These are phyloP conservation scores for Habropoda laboriosa DNA, from an alignment of 1,140 invertebrate genomes.

Conservation along the genomic window DNA sequence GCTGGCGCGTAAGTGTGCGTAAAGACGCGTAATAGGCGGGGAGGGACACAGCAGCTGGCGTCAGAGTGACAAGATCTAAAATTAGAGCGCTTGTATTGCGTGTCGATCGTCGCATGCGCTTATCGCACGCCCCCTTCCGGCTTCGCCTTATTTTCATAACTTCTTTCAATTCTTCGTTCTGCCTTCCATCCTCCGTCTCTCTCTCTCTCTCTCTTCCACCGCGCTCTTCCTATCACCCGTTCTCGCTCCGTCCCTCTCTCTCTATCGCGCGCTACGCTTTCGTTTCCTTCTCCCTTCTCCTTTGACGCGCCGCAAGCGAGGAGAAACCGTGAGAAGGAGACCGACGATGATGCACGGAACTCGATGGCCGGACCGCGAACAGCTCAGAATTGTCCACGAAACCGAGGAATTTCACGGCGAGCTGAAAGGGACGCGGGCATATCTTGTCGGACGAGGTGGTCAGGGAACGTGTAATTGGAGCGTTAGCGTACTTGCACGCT, in stretches of 20 bases:
- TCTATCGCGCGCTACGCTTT: not conserved
- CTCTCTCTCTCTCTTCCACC: not conserved
- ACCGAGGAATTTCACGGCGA: constrained; percentile 6
- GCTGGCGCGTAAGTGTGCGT: constrained; percentile 70
- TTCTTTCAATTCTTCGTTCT: constrained; percentile 76
- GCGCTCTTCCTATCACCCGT: constrained; percentile 25
- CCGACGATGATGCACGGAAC: constrained; percentile 71
- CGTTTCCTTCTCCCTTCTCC: constrained; percentile 8
- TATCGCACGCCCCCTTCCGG: constrained; percentile 80
- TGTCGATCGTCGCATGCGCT: constrained; percentile 81
- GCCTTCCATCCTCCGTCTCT: constrained; percentile 48
- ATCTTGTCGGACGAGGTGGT: not conserved
- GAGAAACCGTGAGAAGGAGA: constrained; percentile 79
- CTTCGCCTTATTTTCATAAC: constrained; percentile 79
- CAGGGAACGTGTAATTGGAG: constrained; percentile 9
- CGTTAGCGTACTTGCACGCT: not conserved
- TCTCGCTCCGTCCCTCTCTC: not conserved
- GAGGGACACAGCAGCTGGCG: constrained; percentile 79
- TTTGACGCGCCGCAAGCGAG: constrained; percentile 20
- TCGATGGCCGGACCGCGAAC: constrained; percentile 10
- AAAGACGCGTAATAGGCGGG: constrained; percentile 80
- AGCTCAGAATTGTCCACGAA: constrained; percentile 5
- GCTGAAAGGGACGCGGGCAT: constrained; percentile 6
- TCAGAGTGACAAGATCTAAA: constrained; percentile 82
- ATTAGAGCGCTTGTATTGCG: constrained; percentile 79